phyloP scores from a whole-genome alignment of 2,113 vertebrate species.

The Grus americana region DNA sequence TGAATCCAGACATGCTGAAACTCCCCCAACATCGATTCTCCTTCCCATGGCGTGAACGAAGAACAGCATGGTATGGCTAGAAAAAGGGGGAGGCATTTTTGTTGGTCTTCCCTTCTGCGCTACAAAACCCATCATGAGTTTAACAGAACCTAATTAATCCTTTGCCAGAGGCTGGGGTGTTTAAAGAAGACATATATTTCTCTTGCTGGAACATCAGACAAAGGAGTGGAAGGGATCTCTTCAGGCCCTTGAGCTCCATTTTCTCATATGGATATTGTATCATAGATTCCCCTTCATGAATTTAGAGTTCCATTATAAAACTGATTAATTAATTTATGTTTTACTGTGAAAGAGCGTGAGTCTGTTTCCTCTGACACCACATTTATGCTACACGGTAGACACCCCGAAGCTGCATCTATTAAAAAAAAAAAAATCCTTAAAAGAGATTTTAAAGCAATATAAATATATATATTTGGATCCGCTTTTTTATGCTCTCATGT shows the following conservation, averaged over 20 bases:
- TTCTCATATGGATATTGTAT: background rate
- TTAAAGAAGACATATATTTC: background rate
- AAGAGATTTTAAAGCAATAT: background rate
- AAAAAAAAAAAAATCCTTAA: rapidly evolving
- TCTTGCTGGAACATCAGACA: background rate
- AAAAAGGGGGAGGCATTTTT: background rate
- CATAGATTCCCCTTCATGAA: background rate
- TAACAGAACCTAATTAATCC: background rate
- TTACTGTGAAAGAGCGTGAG: background rate
- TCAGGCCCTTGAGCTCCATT: background rate
- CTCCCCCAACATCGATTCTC: rapidly evolving
- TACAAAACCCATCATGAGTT: background rate
- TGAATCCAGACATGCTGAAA: background rate
- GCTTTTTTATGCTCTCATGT: background rate
- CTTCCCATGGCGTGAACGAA: background rate
- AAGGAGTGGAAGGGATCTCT: background rate
- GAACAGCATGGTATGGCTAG: background rate
- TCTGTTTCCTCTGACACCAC: background rate
- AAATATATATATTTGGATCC: background rate
- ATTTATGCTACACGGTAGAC: background rate
- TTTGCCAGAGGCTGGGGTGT: background rate
- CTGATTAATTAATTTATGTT: background rate
- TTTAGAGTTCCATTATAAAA: background rate
- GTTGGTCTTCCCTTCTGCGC: background rate
- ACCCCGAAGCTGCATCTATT: background rate